Percentiles rank a stretch among this genome's conserved stretches.
These are phyloP conservation scores for Prionace glauca DNA, from an alignment of 2,797 vertebrate genomes.

Conservation along the genomic window DNA sequence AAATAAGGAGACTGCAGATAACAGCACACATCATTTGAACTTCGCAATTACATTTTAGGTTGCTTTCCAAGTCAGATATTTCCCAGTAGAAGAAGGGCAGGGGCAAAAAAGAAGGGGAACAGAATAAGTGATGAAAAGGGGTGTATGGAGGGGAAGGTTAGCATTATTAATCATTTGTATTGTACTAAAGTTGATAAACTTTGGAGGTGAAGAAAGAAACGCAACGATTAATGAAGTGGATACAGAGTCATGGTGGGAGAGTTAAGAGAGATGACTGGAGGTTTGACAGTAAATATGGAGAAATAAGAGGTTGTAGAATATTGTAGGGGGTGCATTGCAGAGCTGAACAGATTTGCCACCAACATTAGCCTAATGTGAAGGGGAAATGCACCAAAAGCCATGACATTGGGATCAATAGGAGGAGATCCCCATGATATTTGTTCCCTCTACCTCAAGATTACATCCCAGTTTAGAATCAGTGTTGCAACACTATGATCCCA, in stretches of 20 bases:
- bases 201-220: background rate
- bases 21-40: background rate
- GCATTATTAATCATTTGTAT: background rate
- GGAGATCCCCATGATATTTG: background rate
- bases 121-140: no score
- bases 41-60: background rate
- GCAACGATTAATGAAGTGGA: background rate
- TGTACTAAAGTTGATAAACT: background rate
- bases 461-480: background rate
- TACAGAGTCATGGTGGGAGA: background rate
- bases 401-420: no score
- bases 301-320: background rate
- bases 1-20: background rate
- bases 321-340: background rate
- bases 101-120: background rate
- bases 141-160: no score
- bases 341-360: background rate
- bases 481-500: background rate
- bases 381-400: background rate
- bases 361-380: background rate
- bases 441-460: background rate
- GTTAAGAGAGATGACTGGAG: background rate
- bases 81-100: background rate
- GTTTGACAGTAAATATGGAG: background rate
- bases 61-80: background rate